Evolutionary conservation across 2,888 invertebrate species (phyloP).

Genomic region (Drosophila mimetica): DNA sequence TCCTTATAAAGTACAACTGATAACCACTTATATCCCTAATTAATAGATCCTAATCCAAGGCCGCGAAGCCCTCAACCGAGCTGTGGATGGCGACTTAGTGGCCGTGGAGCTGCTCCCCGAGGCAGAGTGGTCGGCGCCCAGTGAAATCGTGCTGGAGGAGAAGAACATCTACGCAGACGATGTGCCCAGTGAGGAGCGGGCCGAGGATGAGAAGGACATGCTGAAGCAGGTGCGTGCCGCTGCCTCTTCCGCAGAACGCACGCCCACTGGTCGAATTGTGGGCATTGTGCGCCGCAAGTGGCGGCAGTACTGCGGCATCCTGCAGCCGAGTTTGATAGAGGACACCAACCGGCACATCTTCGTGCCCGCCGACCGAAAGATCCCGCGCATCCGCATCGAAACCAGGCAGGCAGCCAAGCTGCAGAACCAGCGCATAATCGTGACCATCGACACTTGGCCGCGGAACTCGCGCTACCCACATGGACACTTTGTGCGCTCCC

Average conservation of each 20-base stretch:
- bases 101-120: constrained; percentile 95
- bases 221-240: constrained; percentile 75
- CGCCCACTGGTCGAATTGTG: constrained; percentile 92
- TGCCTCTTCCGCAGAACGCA: constrained; percentile 81
- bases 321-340: constrained; percentile 90
- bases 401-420: constrained; percentile 94
- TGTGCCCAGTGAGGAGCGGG: constrained; percentile 83
- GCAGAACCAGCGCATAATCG: constrained; percentile 94
- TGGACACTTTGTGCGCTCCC: constrained; percentile 97
- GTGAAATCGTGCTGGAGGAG: constrained; percentile 91
- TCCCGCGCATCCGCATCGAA: constrained; percentile 97
- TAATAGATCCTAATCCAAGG: constrained; percentile 93
- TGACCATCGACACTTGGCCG: constrained; percentile 98
- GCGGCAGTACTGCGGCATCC: constrained; percentile 98
- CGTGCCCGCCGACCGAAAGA: constrained; percentile 96
- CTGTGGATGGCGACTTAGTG: constrained; percentile 97
- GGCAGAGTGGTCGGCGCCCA: constrained; percentile 95
- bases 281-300: constrained; percentile 98
- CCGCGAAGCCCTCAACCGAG: constrained; percentile 93
- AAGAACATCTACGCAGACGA: constrained; percentile 88
- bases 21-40: not conserved
- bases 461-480: constrained; percentile 95
- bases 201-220: constrained; percentile 85
- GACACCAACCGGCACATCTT: constrained; percentile 93
- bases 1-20: not conserved